Evolutionary conservation across 2,888 invertebrate species (phyloP), one percentile per base, ranked within the genome.

Genomic region (Bugula neritina): DNA sequence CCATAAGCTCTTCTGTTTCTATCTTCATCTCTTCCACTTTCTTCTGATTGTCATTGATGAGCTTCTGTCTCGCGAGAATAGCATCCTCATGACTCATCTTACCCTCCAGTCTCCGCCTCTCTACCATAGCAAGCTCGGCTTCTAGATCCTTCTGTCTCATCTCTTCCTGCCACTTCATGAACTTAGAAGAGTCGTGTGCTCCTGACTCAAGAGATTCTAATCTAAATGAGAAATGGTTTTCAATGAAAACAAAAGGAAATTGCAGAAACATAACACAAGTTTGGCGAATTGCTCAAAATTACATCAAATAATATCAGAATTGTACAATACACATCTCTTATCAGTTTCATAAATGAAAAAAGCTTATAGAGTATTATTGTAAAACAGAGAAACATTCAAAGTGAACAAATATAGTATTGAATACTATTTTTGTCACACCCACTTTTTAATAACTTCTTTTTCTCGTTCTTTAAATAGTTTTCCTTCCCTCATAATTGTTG

Each of bases 51-150:
- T 81, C 80, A 58, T 78, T 74, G 23, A 79, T 78, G 3, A 83
- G 76, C 57, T 80, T 79, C 73, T 81, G 79, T 72, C 80, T 74
- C 3, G 84, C 84, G 57, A 84, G 74, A 54, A 84, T 83, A 52
- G 84, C 83, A 72, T 84, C 84, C 74, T 84, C 84, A 74, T 83
- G 80, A 73, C 82, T 83, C 57, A 84, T 78, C 75, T 84, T 83
- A 3, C 83, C 83, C 72, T 78, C 78, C 35, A 84, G 77, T 5
- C 81, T 74, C n/a, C 81, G 75, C 54, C 79, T 76, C 75, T 84
- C 83, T 29, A 81, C 77, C n/a, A 80, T 81, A 10, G 80, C 79
- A 34, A 81, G 76, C 74, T 82, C 74, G 3, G 75, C 75, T 35
- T 82, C 80, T 52, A 80, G 72, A 73, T 84, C 84, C 55, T 78